Evolutionary conservation across 2,797 vertebrate species (phyloP).

Genomic region (Phoebastria nigripes): DNA sequence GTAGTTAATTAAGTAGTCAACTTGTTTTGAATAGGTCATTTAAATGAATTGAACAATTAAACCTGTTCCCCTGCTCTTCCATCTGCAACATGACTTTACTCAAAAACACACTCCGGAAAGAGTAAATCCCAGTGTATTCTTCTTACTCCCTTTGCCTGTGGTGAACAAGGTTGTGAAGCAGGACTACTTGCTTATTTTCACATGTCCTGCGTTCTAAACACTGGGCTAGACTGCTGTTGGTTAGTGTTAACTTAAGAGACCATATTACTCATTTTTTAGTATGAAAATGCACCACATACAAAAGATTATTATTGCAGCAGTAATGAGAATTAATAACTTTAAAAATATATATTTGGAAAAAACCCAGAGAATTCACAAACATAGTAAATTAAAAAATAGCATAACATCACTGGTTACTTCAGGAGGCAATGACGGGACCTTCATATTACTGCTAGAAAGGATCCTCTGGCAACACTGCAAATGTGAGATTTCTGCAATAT

Average conservation of each 20-base stretch:
- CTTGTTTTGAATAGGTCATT: background rate
- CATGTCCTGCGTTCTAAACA: background rate
- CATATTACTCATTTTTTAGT: background rate
- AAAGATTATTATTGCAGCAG: background rate
- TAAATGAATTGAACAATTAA: background rate
- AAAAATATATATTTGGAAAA: background rate
- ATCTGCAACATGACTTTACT: background rate
- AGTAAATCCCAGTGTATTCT: background rate
- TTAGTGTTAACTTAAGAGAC: background rate
- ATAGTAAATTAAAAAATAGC: background rate
- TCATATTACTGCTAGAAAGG: background rate
- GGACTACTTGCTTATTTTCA: background rate
- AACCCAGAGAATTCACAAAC: background rate
- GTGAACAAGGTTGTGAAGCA: background rate
- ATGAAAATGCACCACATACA: background rate
- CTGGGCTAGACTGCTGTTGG: background rate
- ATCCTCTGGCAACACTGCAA: background rate
- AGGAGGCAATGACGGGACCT: background rate
- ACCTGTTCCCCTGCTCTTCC: rapidly evolving
- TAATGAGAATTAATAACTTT: background rate
- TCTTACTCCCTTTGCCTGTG: background rate
- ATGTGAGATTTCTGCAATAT: background rate
- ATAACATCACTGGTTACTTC: background rate
- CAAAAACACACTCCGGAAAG: background rate
- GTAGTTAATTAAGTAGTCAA: background rate